A percentile compares a stretch with the other conserved stretches of the same genome.
These are phyloP conservation scores for Mus caroli DNA, from an alignment of 2,797 vertebrate genomes.

Conservation along the genomic window DNA sequence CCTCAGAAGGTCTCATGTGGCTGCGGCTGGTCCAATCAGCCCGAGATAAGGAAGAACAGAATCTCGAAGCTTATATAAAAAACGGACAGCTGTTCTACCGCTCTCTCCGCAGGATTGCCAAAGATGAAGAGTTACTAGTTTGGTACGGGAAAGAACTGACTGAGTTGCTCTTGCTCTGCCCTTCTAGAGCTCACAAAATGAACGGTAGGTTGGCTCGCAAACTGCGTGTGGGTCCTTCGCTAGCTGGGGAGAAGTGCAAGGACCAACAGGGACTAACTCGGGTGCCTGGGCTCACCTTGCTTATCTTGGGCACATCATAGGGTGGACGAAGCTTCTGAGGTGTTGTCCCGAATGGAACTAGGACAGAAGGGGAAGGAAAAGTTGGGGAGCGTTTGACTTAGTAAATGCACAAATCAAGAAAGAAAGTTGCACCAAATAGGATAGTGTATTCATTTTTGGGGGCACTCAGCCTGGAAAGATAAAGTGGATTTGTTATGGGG, in stretches of 20 bases:
- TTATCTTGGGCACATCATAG: neutral
- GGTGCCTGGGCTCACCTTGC: neutral
- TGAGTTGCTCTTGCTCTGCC: slow-evolving; percentile 94
- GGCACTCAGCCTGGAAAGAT: neutral
- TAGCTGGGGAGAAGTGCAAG: neutral
- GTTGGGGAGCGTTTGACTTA: neutral
- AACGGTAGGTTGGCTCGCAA: slow-evolving; percentile 90
- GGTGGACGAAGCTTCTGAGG: neutral
- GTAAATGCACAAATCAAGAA: neutral
- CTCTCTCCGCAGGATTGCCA: slow-evolving; percentile 96
- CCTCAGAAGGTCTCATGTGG: slow-evolving; percentile 98
- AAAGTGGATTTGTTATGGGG: neutral
- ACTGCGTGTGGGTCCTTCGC: neutral
- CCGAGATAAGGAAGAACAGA: slow-evolving; percentile 96
- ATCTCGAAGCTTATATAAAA: slow-evolving; percentile 98
- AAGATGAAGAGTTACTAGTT: slow-evolving; percentile 97
- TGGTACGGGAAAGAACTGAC: slow-evolving; percentile 98
- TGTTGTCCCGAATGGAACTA: neutral
- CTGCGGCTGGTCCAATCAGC: slow-evolving; percentile 97
- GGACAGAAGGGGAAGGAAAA: neutral
- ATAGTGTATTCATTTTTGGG: neutral
- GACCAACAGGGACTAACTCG: neutral
- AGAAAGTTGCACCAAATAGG: neutral
- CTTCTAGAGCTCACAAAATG: slow-evolving; percentile 92
- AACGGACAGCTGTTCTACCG: slow-evolving; percentile 98